Evolutionary conservation across 2,888 invertebrate species (phyloP).

Genomic region (Aporophyla lueneburgensis): DNA sequence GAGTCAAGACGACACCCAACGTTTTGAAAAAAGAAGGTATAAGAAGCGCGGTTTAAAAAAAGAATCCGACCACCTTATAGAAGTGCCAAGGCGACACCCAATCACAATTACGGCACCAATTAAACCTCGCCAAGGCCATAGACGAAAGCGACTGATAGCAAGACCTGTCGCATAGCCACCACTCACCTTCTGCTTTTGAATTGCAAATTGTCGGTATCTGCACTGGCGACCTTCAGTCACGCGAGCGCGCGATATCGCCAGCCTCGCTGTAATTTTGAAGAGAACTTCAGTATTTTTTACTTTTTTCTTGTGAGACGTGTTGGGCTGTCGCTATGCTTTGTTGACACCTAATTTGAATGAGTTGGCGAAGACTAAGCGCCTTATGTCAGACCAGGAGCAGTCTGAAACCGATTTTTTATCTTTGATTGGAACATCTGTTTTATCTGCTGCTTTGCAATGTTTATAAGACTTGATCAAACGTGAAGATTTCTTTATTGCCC

Average conservation of each 20-base stretch:
- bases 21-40: neutral
- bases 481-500: too few species aligned
- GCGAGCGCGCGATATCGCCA: conserved; percentile 76
- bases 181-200: conserved; percentile 70
- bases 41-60: neutral
- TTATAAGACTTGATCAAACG: too few species aligned
- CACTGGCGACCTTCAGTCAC: conserved; percentile 74
- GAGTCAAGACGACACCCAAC: conserved; percentile 55
- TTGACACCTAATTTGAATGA: conserved; percentile 15
- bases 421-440: too few species aligned
- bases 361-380: neutral
- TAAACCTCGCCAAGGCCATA: conserved; percentile 66
- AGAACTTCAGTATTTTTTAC: conserved; percentile 55
- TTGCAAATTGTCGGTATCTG: conserved; percentile 76
- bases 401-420: neutral
- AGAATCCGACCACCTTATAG: conserved; percentile 37
- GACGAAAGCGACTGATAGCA: conserved; percentile 68
- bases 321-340: conserved; percentile 20
- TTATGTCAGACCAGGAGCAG: neutral
- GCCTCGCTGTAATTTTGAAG: conserved; percentile 60
- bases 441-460: too few species aligned
- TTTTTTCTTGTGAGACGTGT: conserved; percentile 34
- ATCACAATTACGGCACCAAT: conserved; percentile 69
- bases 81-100: conserved; percentile 49
- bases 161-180: conserved; percentile 71